Conservation (phyloP, 1,140 invertebrate genomes). For the Pissodes strobi region DNA sequence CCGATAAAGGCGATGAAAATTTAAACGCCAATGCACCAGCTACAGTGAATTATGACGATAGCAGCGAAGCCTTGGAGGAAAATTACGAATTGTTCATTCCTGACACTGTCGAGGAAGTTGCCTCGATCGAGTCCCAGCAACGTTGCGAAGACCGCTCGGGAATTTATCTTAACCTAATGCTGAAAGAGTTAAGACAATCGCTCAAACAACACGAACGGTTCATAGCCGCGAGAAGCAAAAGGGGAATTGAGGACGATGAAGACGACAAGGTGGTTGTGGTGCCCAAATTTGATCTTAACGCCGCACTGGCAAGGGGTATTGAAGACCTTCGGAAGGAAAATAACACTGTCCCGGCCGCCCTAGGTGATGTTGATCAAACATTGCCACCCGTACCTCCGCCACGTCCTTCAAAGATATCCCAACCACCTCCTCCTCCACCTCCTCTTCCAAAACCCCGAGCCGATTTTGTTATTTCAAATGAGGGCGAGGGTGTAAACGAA, state of each 20-base stretch:
- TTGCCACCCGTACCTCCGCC: not conserved
- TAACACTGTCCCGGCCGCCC: not conserved
- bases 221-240: constrained; percentile 30
- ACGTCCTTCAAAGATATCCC: constrained; percentile 6
- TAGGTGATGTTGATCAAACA: too few relatives aligned
- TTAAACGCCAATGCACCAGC: too few relatives aligned
- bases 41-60: constrained; percentile 32
- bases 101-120: not conserved
- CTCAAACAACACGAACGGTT: constrained; percentile 39
- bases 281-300: constrained; percentile 28
- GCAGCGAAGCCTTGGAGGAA: constrained; percentile 25
- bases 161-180: constrained; percentile 34
- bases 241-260: constrained; percentile 28
- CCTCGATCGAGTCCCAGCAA: not conserved
- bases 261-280: not conserved
- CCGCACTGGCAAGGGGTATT: too few relatives aligned
- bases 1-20: too few relatives aligned
- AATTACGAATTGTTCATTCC: constrained; percentile 37
- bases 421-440: constrained; percentile 19
- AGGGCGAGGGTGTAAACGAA: not conserved
- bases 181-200: constrained; percentile 36
- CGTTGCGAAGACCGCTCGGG: constrained; percentile 12
- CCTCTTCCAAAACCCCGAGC: not conserved
- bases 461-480: too few relatives aligned
- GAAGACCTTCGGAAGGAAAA: not conserved